Percentiles rank a stretch among this genome's conserved stretches.
Conservation (phyloP, 2,888 invertebrate species). For the Automeris io region DNA sequence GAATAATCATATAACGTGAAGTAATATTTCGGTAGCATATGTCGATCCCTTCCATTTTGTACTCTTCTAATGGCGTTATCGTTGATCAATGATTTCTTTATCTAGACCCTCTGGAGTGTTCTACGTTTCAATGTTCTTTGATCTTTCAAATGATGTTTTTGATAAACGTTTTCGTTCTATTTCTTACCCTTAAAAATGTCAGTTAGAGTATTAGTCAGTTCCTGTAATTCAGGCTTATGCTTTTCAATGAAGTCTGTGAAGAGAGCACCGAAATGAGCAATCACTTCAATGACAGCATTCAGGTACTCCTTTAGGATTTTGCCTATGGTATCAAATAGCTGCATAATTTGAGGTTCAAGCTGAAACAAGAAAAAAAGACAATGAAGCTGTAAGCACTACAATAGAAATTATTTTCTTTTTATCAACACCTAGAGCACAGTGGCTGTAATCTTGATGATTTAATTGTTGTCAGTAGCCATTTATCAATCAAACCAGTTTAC, state of each 20-base stretch:
- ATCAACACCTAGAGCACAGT: background rate
- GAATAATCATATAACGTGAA: no score
- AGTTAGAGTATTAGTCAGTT: constrained; percentile 70
- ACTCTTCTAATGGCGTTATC: no score
- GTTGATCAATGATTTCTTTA: no score
- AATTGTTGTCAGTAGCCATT: no score
- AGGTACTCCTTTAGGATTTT: constrained; percentile 56
- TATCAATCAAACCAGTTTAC: no score
- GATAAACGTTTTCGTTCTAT: no score
- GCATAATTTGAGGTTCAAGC: constrained; percentile 53
- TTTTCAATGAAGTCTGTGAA: constrained; percentile 77
- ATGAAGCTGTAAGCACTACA: background rate
- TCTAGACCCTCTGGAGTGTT: no score
- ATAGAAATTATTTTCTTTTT: background rate
- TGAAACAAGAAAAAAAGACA: constrained; percentile 16
- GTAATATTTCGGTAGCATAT: no score
- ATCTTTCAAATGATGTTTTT: no score
- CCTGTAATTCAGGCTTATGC: constrained; percentile 81
- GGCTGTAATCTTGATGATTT: no score
- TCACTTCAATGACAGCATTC: constrained; percentile 53
- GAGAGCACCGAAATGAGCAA: constrained; percentile 73
- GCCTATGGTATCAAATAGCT: constrained; percentile 43
- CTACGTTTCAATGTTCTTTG: no score
- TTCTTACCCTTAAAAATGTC: constrained; percentile 70
- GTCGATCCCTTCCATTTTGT: no score